Conservation (phyloP, 35 echinoderm and acorn worm genomes). For the Strongylocentrotus purpuratus region DNA sequence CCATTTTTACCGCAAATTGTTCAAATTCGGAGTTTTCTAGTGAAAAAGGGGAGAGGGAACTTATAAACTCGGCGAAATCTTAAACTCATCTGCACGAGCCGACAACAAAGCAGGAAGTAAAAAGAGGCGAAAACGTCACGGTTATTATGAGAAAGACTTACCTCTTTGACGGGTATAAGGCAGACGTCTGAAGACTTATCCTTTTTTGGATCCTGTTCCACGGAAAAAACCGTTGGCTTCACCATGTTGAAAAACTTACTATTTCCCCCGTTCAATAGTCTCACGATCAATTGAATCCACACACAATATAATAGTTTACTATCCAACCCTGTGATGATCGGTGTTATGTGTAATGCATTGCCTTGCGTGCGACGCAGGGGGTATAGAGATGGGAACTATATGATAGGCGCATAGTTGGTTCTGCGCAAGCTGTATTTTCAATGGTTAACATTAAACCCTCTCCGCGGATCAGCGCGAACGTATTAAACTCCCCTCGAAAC, state of each 20-base stretch:
- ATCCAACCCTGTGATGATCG: background rate
- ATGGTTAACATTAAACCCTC: background rate
- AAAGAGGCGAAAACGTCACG: background rate
- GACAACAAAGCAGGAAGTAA: background rate
- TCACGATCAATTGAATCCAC: background rate
- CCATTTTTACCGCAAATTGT: no score
- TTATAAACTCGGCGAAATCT: background rate
- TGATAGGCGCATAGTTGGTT: background rate
- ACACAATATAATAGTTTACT: background rate
- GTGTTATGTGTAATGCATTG: background rate
- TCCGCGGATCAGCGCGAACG: background rate
- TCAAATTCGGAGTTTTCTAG: no score
- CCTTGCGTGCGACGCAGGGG: background rate
- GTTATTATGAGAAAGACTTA: background rate
- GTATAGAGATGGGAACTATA: background rate
- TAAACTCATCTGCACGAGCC: background rate
- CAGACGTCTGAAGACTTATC: background rate
- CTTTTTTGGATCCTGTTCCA: conserved; percentile 32
- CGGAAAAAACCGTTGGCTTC: conserved; percentile 23
- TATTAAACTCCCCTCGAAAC: background rate
- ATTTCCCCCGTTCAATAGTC: background rate
- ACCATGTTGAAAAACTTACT: background rate
- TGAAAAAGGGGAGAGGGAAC: background rate
- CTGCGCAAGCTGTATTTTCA: no score
- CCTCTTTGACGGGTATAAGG: conserved; percentile 2